Evolutionary conservation across 2,888 invertebrate genomes (phyloP).

Genomic region (Scaptomyza reducta): DNA sequence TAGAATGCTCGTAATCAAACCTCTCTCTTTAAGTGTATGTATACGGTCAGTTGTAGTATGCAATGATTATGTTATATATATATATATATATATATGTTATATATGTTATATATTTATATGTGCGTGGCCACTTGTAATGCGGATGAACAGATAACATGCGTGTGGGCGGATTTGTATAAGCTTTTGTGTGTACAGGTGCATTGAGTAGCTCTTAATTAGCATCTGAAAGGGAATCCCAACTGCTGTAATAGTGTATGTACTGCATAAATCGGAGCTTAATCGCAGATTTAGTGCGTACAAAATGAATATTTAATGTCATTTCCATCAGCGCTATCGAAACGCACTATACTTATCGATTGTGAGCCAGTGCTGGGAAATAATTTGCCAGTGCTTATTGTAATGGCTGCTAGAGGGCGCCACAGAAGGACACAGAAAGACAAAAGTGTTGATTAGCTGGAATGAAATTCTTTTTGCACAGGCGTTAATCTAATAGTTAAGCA

Average conservation of each 20-base stretch:
- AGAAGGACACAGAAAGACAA: background rate
- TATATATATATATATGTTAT: too few relatives aligned
- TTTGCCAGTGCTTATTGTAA: conserved; percentile 2
- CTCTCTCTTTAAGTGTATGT: conserved; percentile 47
- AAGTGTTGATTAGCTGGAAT: conserved; percentile 10
- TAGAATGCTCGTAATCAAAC: conserved; percentile 39
- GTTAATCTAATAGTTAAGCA: conserved; percentile 36
- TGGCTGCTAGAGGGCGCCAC: conserved; percentile 6
- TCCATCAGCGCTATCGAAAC: conserved; percentile 6
- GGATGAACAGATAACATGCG: background rate
- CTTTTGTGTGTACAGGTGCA: conserved; percentile 22
- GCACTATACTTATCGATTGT: conserved; percentile 16
- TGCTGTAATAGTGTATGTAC: background rate
- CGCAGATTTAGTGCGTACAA: conserved; percentile 35
- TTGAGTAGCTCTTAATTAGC: conserved; percentile 38
- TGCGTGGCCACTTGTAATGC: background rate
- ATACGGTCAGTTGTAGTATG: conserved; percentile 28
- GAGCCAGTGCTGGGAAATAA: conserved; percentile 2
- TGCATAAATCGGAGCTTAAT: conserved; percentile 43
- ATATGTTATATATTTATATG: too few relatives aligned
- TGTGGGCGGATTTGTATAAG: conserved; percentile 12
- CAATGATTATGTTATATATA: too few relatives aligned
- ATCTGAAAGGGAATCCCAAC: conserved; percentile 11
- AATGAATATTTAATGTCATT: conserved; percentile 52
- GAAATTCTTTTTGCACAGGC: conserved; percentile 22